phyloP scores from a whole-genome alignment of 2,888 invertebrate genomes.

The Camptogramma bilineatum region DNA sequence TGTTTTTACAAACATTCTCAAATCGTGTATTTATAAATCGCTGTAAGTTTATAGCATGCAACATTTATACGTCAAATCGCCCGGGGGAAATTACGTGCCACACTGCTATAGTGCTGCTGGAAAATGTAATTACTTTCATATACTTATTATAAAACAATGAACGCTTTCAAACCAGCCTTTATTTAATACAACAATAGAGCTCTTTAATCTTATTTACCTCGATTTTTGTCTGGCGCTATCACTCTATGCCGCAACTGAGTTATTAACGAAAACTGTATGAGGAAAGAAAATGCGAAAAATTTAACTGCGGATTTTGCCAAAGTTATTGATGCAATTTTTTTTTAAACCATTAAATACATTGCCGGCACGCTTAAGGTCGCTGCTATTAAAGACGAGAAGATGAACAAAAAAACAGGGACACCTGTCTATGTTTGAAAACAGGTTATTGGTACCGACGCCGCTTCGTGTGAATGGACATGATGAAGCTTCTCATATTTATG shows the following conservation, averaged over 20 bases:
- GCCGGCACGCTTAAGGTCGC: conserved; percentile 57
- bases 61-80: conserved; percentile 55
- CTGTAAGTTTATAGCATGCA: conserved; percentile 14
- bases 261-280: no score
- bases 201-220: conserved; percentile 36
- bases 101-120: conserved; percentile 64
- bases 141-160: conserved; percentile 57
- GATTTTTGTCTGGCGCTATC: conserved; percentile 23
- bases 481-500: conserved; percentile 67
- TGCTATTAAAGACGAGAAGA: conserved; percentile 52
- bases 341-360: conserved; percentile 23
- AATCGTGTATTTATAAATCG: conserved; percentile 9
- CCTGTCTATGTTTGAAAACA: conserved; percentile 71
- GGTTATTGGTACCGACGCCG: conserved; percentile 61
- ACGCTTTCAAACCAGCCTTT: conserved; percentile 43
- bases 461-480: conserved; percentile 74
- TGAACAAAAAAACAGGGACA: conserved; percentile 60
- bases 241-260: not conserved
- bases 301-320: no score
- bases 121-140: conserved; percentile 70
- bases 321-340: conserved; percentile 22
- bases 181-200: conserved; percentile 41
- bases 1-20: not conserved
- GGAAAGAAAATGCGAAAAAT: no score
- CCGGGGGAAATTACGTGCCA: conserved; percentile 73